phyloP scores from a whole-genome alignment of 2,888 invertebrate genomes.

The Coenonympha arcania region DNA sequence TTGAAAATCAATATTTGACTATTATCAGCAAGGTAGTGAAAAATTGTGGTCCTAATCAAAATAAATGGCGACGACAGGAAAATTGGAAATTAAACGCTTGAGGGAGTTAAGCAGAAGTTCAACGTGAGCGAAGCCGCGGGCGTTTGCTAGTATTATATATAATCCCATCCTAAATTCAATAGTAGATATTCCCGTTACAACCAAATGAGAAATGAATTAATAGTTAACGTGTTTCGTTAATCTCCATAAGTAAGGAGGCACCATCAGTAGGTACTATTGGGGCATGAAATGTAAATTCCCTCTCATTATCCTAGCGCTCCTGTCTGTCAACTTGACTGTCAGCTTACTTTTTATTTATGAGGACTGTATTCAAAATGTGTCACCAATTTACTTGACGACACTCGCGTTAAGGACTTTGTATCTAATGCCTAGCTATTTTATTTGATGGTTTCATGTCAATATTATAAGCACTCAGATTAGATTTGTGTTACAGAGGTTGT shows the following conservation, averaged over 20 bases:
- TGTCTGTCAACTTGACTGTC: conserved; percentile 51
- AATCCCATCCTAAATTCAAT: no score
- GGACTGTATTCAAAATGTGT: conserved; percentile 50
- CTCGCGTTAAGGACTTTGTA: conserved; percentile 20
- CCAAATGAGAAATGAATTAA: conserved; percentile 4
- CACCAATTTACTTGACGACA: conserved; percentile 33
- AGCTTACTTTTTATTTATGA: conserved; percentile 53
- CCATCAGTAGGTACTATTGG: conserved; percentile 15
- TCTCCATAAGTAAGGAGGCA: conserved; percentile 29
- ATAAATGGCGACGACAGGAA: no score
- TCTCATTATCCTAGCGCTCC: conserved; percentile 50
- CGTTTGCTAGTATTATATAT: no score
- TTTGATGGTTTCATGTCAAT: neutral
- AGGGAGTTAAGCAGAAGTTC: no score
- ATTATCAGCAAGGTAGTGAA: no score
- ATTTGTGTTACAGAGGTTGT: no score
- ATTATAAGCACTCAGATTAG: no score
- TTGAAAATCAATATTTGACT: no score
- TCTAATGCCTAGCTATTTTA: neutral
- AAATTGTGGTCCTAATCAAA: no score
- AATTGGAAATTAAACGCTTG: no score
- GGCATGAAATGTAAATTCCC: conserved; percentile 45
- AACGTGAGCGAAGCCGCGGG: no score
- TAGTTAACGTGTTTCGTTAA: neutral
- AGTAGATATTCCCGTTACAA: neutral